Conservation (phyloP, 2,113 vertebrate genomes). For the Cavia aperea region DNA sequence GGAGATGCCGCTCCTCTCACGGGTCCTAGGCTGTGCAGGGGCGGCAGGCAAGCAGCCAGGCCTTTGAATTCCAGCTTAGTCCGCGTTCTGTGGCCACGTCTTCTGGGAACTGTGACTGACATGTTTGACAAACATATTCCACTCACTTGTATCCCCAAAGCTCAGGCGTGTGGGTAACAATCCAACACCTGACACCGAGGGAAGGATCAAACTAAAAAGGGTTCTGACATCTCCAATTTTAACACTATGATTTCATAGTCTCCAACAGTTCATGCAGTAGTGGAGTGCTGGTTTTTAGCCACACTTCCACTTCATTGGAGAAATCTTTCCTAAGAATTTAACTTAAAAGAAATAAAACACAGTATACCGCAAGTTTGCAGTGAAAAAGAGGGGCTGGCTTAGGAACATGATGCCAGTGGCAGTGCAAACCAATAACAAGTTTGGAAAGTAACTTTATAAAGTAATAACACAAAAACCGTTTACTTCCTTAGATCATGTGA, state of each 20-base stretch:
- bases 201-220: constrained; percentile 43
- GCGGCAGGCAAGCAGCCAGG: constrained; percentile 51
- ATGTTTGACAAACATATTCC: constrained; percentile 54
- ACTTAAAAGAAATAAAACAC: constrained; percentile 40
- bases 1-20: constrained; percentile 51
- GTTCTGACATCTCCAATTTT: constrained; percentile 32
- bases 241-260: constrained; percentile 34
- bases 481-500: constrained; percentile 29
- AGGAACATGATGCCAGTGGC: constrained; percentile 27
- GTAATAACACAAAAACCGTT: constrained; percentile 45
- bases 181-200: constrained; percentile 51
- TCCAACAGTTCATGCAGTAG: background rate
- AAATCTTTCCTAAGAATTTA: background rate
- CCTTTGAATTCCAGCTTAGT: constrained; percentile 52
- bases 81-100: constrained; percentile 35
- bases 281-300: background rate
- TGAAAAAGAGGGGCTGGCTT: background rate
- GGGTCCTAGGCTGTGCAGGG: constrained; percentile 45
- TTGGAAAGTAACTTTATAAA: constrained; percentile 42
- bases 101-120: constrained; percentile 48
- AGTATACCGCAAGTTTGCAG: background rate
- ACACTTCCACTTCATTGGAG: background rate
- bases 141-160: constrained; percentile 45
- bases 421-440: constrained; percentile 35
- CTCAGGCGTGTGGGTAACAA: constrained; percentile 13